Base-by-base conservation (phyloP, 2,888 invertebrate genomes). In the Abrostola triplasia region DNA sequence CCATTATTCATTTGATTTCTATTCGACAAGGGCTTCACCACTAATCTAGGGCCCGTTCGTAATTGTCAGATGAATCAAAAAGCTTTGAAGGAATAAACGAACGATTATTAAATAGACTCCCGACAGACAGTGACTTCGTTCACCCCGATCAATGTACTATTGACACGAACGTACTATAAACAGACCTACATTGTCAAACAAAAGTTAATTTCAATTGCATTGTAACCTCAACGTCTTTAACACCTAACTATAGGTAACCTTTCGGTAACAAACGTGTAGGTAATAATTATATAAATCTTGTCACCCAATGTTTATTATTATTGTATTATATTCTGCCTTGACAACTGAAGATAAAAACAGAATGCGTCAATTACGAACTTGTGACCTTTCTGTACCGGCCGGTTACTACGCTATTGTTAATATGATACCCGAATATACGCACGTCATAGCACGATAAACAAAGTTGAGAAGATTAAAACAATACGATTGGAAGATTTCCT, bases 391-490 rank as follows among this genome's bases (percentile, higher is more conserved):
- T 47, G 13, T 24, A 47, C 44, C 44, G 4, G 24, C 12, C 13
- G 44, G 8, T 10, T 5, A 41, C 12, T 42, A 44, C 13, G 24
- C 44, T 13, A 47, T 4, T 47, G 44, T 47, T 47, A 24, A 47
- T 47, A 47, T 47, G 44, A 47, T 47, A 47, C 44, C 44, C 44
- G 24, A 47, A 47, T 47, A 44, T 44, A 47, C 13, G 24, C 9
- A 13, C 44, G 44, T 47, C 13, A 47, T 47, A 24, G 24, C 24
- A 24, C 24, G 44, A 44, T 13, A 44, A n/a, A 44, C 12, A 24
- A 24, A 24, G 9, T 41, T 13, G 13, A 47, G 44, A 13, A 24
- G 24, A 47, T 47, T 47, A 24, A 47, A 44, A 47, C 5, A 47
- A 5, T 7, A 24, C 24, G 24, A 5, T 41, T 41, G n/a, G 6